Base-by-base conservation (phyloP, 2,888 invertebrate species). In the Torymus tubicola region DNA sequence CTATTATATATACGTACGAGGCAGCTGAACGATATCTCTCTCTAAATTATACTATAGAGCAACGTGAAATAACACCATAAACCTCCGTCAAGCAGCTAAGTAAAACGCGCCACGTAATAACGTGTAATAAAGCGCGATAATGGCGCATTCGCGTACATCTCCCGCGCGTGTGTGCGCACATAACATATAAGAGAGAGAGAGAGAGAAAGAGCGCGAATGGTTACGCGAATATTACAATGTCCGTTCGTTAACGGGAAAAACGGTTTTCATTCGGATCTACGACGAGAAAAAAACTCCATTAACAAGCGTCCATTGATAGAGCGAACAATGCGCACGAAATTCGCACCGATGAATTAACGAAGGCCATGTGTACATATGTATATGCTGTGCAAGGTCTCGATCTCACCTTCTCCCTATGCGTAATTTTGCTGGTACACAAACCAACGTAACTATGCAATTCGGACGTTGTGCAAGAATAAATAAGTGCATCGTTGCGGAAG, bases 281-380 rank as follows among this genome's bases (percentile, higher is more conserved):
- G 8, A 8, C 42, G 42, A 42, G 42, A 42, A 8, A 24, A 53
- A 42, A 71, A 24, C 18, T 24, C 52, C 21, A 52, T 61, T 61
- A 71, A 60, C 60, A 24, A 63, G 50, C 42, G 55, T 10, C 65
- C 60, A 57, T 65, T 78, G n/a, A 78, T 58, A 52, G 71, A 58
- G 18, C 50, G 60, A 73, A 78, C 61, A 67, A 73, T 68, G 16
- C 63, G 16, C 63, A 61, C 52, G 11, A 80, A 80, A 76, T 76
- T 71, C 61, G 71, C 65, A 55, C 65, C 16, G 18, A 70, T 58
- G 58, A 70, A 58, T 58, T 18, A 16, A 13, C 60, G 70, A 70
- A 70, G 70, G 70, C 16, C 50, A 14, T 1, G 21, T 18, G 18
- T 14, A 13, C 8, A 61, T 21, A 70, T 61, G 24, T 63, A 18